These are phyloP conservation scores for Chroicocephalus ridibundus DNA, from an alignment of 2,113 vertebrate genomes.

Conservation along the genomic window DNA sequence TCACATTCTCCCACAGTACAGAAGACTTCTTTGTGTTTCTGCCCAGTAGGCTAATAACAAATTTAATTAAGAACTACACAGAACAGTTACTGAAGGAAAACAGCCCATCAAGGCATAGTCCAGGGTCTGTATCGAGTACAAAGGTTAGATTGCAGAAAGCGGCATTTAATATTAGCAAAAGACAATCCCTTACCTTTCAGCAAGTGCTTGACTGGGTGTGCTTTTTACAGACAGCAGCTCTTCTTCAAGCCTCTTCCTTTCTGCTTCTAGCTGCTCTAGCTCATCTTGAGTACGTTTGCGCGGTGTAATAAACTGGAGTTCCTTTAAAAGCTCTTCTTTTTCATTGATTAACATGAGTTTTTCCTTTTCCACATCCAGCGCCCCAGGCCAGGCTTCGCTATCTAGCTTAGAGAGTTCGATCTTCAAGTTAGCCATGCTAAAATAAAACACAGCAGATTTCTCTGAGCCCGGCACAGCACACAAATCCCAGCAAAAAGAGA, in stretches of 20 bases:
- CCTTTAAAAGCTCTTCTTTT: constrained; percentile 86
- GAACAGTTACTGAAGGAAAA: not conserved
- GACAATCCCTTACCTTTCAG: constrained; percentile 73
- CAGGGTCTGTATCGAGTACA: not conserved
- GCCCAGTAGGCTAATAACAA: constrained; percentile 48
- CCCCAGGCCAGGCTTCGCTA: constrained; percentile 81
- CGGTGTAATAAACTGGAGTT: constrained; percentile 82
- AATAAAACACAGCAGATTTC: constrained; percentile 3
- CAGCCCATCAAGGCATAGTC: not conserved
- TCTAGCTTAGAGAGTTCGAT: constrained; percentile 85
- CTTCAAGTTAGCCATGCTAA: constrained; percentile 86
- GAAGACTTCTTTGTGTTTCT: constrained; percentile 6
- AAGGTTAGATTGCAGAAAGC: not conserved
- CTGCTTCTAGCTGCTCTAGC: constrained; percentile 75
- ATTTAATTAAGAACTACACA: constrained; percentile 4
- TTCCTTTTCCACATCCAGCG: constrained; percentile 82
- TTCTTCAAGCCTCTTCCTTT: constrained; percentile 80
- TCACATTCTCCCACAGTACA: not conserved
- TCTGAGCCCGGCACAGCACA: not conserved
- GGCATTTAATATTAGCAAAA: not conserved
- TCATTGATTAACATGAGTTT: constrained; percentile 83
- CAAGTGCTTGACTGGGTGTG: constrained; percentile 76
- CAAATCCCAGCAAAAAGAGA: not conserved
- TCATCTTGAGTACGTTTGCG: constrained; percentile 75
- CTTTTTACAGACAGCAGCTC: constrained; percentile 76